A percentile compares a stretch with the other conserved stretches of the same genome.
phyloP scores from a whole-genome alignment of 37 sponge, comb jelly and placozoan genomes.

The Lycopodina hypogea region DNA sequence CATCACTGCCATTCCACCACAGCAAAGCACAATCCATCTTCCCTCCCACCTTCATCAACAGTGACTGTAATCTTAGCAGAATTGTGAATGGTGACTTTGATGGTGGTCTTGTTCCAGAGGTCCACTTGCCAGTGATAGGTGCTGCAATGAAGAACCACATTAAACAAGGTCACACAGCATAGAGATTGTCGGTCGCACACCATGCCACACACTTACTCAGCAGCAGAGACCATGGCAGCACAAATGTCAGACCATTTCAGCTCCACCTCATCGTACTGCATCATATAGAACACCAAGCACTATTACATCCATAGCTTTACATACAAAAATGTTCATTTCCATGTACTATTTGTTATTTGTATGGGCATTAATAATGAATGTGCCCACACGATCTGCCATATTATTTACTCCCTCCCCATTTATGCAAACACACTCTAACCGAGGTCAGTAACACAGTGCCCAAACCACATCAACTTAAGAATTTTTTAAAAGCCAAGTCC shows the following conservation, averaged over 20 bases:
- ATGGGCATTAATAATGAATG: too few relatives aligned
- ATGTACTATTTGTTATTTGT: too few relatives aligned
- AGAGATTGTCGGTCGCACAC: background rate
- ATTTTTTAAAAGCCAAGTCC: too few relatives aligned
- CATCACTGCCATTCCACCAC: background rate
- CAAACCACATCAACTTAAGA: too few relatives aligned
- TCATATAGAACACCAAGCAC: background rate
- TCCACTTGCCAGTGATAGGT: slow-evolving; percentile 6
- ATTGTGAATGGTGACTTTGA: background rate
- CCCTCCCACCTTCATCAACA: background rate
- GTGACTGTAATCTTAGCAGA: slow-evolving; percentile 2
- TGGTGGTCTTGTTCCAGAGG: background rate
- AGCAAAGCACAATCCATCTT: too few relatives aligned
- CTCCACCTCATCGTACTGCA: background rate
- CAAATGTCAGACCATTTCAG: background rate
- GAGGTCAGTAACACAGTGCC: too few relatives aligned
- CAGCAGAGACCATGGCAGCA: slow-evolving; percentile 2
- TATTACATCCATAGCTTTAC: background rate
- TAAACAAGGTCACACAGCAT: background rate
- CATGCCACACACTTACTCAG: slow-evolving; percentile 5
- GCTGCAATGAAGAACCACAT: background rate
- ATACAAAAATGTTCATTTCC: too few relatives aligned
- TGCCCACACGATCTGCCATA: too few relatives aligned
- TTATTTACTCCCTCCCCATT: too few relatives aligned
- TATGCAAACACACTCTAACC: too few relatives aligned